Conservation (phyloP, 1,140 invertebrate genomes). For the Drosophila lowei region DNA sequence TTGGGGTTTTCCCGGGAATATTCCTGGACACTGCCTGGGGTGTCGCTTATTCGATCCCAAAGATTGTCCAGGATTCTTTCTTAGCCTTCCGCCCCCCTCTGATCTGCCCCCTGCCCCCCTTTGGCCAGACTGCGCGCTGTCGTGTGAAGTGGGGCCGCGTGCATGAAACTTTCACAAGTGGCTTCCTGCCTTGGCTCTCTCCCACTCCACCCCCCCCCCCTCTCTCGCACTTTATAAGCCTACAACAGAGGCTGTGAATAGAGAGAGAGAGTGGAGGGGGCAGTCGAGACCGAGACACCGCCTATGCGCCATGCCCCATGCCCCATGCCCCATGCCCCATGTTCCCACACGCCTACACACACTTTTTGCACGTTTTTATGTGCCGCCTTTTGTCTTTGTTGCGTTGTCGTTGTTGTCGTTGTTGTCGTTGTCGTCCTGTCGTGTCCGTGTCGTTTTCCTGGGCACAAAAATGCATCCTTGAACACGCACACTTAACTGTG, state of each 20-base stretch:
- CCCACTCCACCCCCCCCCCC: not conserved
- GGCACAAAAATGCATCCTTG: constrained; percentile 80
- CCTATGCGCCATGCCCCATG: constrained; percentile 28
- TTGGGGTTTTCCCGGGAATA: too few species aligned
- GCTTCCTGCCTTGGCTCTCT: constrained; percentile 69
- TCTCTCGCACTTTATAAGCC: constrained; percentile 75
- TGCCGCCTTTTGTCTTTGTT: constrained; percentile 70
- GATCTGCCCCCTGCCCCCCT: not conserved
- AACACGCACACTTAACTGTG: constrained; percentile 79
- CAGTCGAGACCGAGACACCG: constrained; percentile 24
- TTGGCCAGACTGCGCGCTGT: constrained; percentile 47
- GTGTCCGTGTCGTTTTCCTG: constrained; percentile 51
- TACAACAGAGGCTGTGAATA: constrained; percentile 16
- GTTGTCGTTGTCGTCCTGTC: constrained; percentile 9
- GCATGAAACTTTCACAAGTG: constrained; percentile 81
- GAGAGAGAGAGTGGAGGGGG: not conserved
- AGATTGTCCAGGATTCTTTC: constrained; percentile 7
- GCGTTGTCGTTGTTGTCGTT: constrained; percentile 38
- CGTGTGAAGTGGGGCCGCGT: constrained; percentile 79
- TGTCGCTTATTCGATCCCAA: constrained; percentile 21
- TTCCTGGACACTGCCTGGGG: not conserved
- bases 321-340: constrained; percentile 13
- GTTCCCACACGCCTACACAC: too few species aligned
- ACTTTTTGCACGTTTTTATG: constrained; percentile 74
- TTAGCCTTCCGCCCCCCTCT: not conserved